These are phyloP conservation scores for Camponotus pennsylvanicus DNA, from an alignment of 1,140 invertebrate species.

Conservation along the genomic window DNA sequence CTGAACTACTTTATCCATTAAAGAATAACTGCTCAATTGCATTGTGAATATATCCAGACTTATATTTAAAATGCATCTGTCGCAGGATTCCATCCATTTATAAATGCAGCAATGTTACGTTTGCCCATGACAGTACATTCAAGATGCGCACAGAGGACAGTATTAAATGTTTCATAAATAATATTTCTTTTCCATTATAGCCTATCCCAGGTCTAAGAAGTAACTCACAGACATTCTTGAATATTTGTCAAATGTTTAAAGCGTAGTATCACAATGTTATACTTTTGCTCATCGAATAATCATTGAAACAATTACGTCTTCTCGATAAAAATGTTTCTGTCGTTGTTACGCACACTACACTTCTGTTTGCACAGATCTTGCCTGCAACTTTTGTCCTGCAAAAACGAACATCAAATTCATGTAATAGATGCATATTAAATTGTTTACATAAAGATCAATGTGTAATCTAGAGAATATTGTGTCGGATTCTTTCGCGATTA, in stretches of 20 bases:
- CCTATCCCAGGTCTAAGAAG: constrained; percentile 84
- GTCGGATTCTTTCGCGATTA: background rate
- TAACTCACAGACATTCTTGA: constrained; percentile 82
- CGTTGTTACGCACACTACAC: constrained; percentile 34
- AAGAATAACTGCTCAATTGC: constrained; percentile 82
- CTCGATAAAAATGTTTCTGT: background rate
- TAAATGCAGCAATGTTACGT: constrained; percentile 71
- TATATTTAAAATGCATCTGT: constrained; percentile 80
- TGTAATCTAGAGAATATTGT: background rate
- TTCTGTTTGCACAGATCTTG: constrained; percentile 30
- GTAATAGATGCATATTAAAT: constrained; percentile 3
- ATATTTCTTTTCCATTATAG: constrained; percentile 11
- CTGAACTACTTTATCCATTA: constrained; percentile 82
- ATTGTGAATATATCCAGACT: constrained; percentile 80
- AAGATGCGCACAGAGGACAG: constrained; percentile 28
- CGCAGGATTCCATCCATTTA: constrained; percentile 83
- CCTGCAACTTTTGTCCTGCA: constrained; percentile 48
- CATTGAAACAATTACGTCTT: background rate
- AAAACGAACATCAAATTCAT: constrained; percentile 56
- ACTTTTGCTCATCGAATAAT: background rate
- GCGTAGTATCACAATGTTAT: constrained; percentile 56
- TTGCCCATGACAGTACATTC: constrained; percentile 63
- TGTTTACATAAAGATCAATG: background rate
- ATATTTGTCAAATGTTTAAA: constrained; percentile 26
- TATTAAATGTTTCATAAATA: constrained; percentile 14